Conservation (phyloP, 2,797 vertebrate species). For the Steatocranus sp. region DNA sequence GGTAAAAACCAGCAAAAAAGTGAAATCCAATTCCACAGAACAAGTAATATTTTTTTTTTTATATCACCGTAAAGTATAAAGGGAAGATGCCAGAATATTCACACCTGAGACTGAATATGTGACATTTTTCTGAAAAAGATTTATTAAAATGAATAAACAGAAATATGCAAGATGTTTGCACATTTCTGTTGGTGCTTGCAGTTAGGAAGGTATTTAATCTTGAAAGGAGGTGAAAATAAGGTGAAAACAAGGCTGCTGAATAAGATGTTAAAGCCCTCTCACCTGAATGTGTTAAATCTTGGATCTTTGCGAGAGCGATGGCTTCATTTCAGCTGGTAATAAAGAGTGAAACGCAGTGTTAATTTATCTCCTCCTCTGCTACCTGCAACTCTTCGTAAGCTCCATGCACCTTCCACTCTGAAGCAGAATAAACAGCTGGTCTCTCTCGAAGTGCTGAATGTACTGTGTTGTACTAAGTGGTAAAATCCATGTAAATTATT, state of each 20-base stretch:
- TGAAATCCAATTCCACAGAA: background rate
- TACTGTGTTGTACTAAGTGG: background rate
- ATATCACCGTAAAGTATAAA: background rate
- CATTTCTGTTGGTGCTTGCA: background rate
- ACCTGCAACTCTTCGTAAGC: background rate
- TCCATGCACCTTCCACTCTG: background rate
- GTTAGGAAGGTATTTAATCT: background rate
- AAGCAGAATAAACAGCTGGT: background rate
- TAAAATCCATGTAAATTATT: background rate
- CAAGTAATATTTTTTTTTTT: background rate
- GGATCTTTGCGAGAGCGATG: background rate
- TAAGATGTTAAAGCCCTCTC: background rate
- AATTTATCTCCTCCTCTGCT: background rate
- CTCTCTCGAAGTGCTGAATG: background rate
- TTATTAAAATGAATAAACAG: background rate
- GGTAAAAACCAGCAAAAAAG: background rate
- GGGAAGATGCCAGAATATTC: background rate
- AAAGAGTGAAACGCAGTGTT: background rate
- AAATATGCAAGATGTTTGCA: rapidly evolving
- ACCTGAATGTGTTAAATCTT: background rate
- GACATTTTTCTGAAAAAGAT: background rate
- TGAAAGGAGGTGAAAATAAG: background rate
- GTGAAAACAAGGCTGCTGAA: background rate
- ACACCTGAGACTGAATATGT: background rate
- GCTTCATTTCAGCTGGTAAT: background rate